Conservation (phyloP, 1,140 invertebrate species). For the Drosophila takahashii region DNA sequence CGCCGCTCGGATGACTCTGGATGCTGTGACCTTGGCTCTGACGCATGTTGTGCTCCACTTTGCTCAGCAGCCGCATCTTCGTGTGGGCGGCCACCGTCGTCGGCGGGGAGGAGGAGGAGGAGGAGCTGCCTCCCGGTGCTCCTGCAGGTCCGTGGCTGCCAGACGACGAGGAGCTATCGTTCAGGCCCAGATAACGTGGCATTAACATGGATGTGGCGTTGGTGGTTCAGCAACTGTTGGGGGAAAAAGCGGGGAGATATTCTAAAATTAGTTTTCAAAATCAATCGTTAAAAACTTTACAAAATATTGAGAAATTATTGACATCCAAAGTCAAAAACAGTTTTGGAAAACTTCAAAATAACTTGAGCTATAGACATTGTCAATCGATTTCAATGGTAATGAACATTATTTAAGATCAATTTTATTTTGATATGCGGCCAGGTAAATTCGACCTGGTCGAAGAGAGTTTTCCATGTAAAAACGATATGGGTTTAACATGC, state of each 20-base stretch:
- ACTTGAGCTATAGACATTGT: not conserved
- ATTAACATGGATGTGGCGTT: slow-evolving; percentile 61
- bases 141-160: slow-evolving; percentile 28
- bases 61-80: slow-evolving; percentile 69
- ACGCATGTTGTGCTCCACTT: slow-evolving; percentile 76
- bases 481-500: too few species aligned
- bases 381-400: not conserved
- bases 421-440: too few species aligned
- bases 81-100: slow-evolving; percentile 72
- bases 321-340: not conserved
- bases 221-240: not conserved
- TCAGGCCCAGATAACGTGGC: slow-evolving; percentile 53
- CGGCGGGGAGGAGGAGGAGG: slow-evolving; percentile 28
- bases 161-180: slow-evolving; percentile 42
- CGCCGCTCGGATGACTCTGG: slow-evolving; percentile 24
- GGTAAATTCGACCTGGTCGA: too few species aligned
- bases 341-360: slow-evolving; percentile 8
- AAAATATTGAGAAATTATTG: not conserved
- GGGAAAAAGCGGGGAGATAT: not conserved
- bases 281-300: not conserved
- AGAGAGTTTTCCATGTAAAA: too few species aligned
- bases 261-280: not conserved
- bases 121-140: slow-evolving; percentile 12
- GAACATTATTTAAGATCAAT: too few species aligned
- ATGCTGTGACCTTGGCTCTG: slow-evolving; percentile 47